Evolutionary conservation across 2,888 invertebrate genomes (phyloP), one percentile per base, ranked within the genome.

Genomic region (Cerceris ruficornis): DNA sequence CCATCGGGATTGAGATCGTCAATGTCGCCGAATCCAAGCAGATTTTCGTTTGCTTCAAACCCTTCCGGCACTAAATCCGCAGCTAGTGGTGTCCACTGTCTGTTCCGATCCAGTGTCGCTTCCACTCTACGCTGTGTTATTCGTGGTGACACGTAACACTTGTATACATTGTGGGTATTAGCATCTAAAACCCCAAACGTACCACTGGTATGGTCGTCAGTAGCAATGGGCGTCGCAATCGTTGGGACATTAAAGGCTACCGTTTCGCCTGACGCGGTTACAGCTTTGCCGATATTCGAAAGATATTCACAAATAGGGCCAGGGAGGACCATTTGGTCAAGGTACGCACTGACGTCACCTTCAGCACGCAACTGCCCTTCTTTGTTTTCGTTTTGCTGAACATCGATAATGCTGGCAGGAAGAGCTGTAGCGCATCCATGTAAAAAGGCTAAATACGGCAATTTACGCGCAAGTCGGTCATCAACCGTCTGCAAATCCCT

Each of bases 91-190:
- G 52, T 39, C 75, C 70, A 75, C 28, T 54, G 8, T 7, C n/a
- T 14, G 0, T 70, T 17, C 6, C 39, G 28, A 0, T 1, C 57
- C 8, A 41, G 39, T 5, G 70, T 61, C 6, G 69, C 75, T n/a
- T 65, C 64, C 14, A 70, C 15, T 7, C 17, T 13, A 15, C 75
- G 11, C 7, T 57, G 7, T 0, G 75, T 75, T 2, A 70, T 58
- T 1, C 43, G 7, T 15, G 75, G 75, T 11, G 41, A 39, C 0
- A 61, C 41, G 17, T 69, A 69, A 17, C 60, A 70, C 46, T 70
- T 66, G 41, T 75, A 75, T 1, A 62, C n/a, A 41, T 70, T 75
- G 15, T 75, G 70, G 1, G 7, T 42, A 6, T 55, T 42, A 1
- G 57, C 58, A 4, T 28, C 4, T 28, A 54, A 9, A 8, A n/a